These are phyloP conservation scores for Heterotilapia buettikoferi DNA, from an alignment of 2,113 vertebrate genomes.

Conservation along the genomic window DNA sequence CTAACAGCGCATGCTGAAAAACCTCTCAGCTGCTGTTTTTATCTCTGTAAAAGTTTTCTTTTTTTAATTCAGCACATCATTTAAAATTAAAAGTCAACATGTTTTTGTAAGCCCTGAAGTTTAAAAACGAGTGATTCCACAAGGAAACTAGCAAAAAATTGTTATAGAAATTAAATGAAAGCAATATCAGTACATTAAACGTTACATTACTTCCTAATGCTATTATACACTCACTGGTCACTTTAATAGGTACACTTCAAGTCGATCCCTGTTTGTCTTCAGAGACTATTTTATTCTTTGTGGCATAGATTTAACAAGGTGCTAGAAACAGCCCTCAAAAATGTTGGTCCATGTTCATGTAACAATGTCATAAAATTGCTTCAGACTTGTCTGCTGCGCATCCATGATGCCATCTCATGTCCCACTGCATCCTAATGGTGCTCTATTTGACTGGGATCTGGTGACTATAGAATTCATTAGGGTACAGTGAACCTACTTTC, in stretches of 20 bases:
- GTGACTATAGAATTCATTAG: background rate
- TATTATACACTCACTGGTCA: background rate
- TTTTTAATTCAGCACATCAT: background rate
- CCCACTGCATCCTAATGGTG: background rate
- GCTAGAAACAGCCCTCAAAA: background rate
- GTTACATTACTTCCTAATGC: background rate
- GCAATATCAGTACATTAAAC: background rate
- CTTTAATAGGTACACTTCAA: background rate
- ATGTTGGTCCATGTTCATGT: background rate
- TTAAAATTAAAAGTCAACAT: background rate
- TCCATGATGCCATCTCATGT: background rate
- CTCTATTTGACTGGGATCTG: background rate
- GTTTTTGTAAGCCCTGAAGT: background rate
- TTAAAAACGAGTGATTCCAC: background rate
- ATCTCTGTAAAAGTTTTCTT: background rate
- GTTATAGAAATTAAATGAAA: background rate
- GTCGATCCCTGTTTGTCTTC: background rate
- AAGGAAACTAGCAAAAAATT: background rate
- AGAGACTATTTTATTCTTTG: rapidly evolving
- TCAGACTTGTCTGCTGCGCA: background rate
- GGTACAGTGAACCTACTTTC: background rate
- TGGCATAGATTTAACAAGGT: background rate
- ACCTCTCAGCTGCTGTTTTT: background rate
- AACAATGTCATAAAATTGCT: background rate
- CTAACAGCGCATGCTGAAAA: background rate